Conservation (phyloP, 2,797 vertebrate genomes). For the Acomys russatus region DNA sequence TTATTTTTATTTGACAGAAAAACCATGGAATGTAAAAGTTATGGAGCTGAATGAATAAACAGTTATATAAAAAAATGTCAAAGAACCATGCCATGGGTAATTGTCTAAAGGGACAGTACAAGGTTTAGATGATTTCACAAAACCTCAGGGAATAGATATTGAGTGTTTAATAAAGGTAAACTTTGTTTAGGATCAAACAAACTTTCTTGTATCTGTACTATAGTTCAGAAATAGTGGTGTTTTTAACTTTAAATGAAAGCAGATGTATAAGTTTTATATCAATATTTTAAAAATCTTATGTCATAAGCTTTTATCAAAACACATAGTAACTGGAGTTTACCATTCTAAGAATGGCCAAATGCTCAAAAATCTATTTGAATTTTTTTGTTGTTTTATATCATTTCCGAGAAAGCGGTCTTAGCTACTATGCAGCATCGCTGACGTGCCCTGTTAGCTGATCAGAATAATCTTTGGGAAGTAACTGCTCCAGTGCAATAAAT, state of each 20-base stretch:
- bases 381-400: neutral
- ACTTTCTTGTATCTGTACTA: slow-evolving; percentile 64
- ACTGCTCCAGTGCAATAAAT: slow-evolving; percentile 90
- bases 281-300: slow-evolving; percentile 69
- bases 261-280: slow-evolving; percentile 71
- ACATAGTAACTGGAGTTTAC: slow-evolving; percentile 68
- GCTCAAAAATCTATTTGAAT: slow-evolving; percentile 59
- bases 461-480: slow-evolving; percentile 78
- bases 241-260: neutral
- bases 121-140: slow-evolving; percentile 62
- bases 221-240: slow-evolving; percentile 42
- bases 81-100: slow-evolving; percentile 64
- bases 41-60: slow-evolving; percentile 79
- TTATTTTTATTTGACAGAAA: slow-evolving; percentile 41
- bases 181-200: neutral
- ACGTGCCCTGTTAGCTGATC: slow-evolving; percentile 71
- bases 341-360: slow-evolving; percentile 67
- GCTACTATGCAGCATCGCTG: neutral
- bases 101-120: slow-evolving; percentile 59
- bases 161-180: slow-evolving; percentile 32
- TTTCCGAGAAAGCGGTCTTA: slow-evolving; percentile 71
- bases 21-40: slow-evolving; percentile 72
- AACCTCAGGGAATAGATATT: slow-evolving; percentile 63
- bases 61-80: slow-evolving; percentile 72
- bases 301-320: slow-evolving; percentile 69